Evolutionary conservation across 2,797 vertebrate species (phyloP).

Genomic region (Sebastes aleutianus): DNA sequence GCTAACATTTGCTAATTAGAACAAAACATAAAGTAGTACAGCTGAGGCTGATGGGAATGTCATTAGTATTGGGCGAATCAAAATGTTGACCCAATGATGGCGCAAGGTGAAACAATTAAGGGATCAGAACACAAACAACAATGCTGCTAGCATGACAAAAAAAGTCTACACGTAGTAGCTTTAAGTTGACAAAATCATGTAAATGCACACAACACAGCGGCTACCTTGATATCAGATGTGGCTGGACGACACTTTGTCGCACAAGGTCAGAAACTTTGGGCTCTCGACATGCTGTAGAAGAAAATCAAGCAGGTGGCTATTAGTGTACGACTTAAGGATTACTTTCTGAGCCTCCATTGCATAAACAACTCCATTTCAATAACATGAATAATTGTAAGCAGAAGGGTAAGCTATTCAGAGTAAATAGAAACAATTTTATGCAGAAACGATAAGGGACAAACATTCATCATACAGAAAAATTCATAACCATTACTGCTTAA

Average conservation of each 20-base stretch:
- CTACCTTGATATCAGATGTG: constrained; percentile 85
- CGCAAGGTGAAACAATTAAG: neutral
- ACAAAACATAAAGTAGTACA: neutral
- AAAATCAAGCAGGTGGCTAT: constrained; percentile 13
- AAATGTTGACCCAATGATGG: neutral
- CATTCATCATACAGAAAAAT: neutral
- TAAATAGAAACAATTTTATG: neutral
- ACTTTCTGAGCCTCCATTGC: neutral
- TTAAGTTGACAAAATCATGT: neutral
- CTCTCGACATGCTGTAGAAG: constrained; percentile 87
- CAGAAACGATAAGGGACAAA: neutral
- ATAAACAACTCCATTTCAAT: neutral
- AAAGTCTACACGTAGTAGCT: neutral
- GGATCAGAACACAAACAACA: neutral
- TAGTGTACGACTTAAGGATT: neutral
- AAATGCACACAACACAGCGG: neutral
- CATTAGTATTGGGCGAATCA: neutral
- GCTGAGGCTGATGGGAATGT: neutral
- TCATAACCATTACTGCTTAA: neutral
- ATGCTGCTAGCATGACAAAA: neutral
- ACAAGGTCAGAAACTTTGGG: constrained; percentile 92
- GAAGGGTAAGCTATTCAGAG: neutral
- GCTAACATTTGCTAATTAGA: neutral
- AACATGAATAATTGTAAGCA: neutral
- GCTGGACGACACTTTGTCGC: constrained; percentile 85